A percentile compares a stretch with the other conserved stretches of the same genome.
These are phyloP conservation scores for Myotis myotis DNA, from an alignment of 2,797 vertebrate genomes.

Conservation along the genomic window DNA sequence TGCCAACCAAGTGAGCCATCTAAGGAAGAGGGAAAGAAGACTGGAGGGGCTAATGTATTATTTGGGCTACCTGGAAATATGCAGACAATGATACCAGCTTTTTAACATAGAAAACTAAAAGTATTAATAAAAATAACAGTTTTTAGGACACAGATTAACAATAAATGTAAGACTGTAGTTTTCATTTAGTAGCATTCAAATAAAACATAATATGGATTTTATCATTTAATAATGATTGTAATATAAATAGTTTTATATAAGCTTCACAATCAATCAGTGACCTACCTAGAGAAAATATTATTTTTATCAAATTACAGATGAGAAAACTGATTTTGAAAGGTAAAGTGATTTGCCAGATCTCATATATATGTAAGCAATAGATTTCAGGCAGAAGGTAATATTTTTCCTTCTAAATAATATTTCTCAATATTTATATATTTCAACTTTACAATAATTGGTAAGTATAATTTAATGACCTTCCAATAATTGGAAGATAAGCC, in stretches of 20 bases:
- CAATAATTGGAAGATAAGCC: too few species aligned
- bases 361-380: neutral
- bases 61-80: neutral
- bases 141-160: neutral
- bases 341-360: neutral
- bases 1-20: too few species aligned
- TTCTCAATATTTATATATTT: conserved; percentile 5
- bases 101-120: neutral
- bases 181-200: neutral
- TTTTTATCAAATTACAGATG: neutral
- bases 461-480: too few species aligned
- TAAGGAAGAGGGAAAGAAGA: neutral
- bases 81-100: neutral
- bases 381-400: neutral
- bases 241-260: neutral
- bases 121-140: neutral
- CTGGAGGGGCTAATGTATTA: neutral
- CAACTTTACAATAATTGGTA: neutral
- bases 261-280: neutral
- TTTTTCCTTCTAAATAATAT: neutral
- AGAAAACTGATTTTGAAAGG: conserved; percentile 64
- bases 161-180: neutral
- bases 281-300: neutral
- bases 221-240: conserved; percentile 44
- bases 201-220: conserved; percentile 35